Evolutionary conservation across 2,888 invertebrate genomes (phyloP), one percentile per base, ranked within the genome.

Genomic region (Caenorhabditis japonica): DNA sequence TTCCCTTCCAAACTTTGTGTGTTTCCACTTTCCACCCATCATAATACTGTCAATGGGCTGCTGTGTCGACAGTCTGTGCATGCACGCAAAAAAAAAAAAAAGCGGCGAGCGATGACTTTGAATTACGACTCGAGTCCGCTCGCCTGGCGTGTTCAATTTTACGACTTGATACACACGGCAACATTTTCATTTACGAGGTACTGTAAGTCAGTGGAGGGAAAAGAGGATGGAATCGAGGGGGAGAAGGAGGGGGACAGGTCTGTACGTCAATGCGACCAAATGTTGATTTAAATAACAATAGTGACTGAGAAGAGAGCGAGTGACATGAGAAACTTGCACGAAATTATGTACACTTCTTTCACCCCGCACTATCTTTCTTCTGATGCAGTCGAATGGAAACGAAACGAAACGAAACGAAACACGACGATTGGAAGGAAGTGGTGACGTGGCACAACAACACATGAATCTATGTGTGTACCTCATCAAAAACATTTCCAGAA

Each of bases 121-220:
- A 64, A 64, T 64, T 64, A 64, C 64, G 56, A 49, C 59, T 58
- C 58, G 36, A 43, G 51, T 61, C 60, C 27, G 30, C 41, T 41
- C 43, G 4, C 46, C 25, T 36, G 25, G 55, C 56, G 64, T 64
- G 64, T 64, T 64, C 64, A 64, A 64, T 64, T 64, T 64, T 64
- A 64, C 64, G 64, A 64, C 64, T 64, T 64, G 64, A 64, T 64
- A 64, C 64, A 64, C 55, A 64, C 64, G 55, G 64, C 64, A 64
- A 64, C 64, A 64, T 64, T 64, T 64, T 64, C 64, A 64, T 64
- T 64, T 64, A 64, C 64, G 64, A 64, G 64, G 64, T 64, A 64
- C 64, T 64, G 64, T 64, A 64, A 64, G 64, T 64, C 64, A 61
- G 56, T 56, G 23, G 58, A 36, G 23, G 44, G 36, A 44, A 47